These are phyloP conservation scores for Calcarius ornatus DNA, from an alignment of 2,113 vertebrate species.

Conservation along the genomic window DNA sequence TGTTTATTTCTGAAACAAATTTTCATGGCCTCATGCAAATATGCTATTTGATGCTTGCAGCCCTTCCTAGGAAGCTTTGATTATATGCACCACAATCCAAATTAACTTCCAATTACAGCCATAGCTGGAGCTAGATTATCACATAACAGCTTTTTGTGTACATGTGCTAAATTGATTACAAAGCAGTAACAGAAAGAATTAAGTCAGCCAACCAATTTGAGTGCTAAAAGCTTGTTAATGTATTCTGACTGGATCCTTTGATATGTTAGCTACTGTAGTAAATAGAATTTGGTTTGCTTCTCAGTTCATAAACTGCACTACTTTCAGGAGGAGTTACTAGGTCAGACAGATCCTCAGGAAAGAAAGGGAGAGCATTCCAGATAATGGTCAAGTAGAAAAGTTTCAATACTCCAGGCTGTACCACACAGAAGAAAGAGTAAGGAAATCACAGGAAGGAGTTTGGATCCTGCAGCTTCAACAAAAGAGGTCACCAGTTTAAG, in stretches of 20 bases:
- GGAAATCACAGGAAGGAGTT: not conserved
- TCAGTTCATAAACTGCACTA: not conserved
- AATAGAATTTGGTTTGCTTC: not conserved
- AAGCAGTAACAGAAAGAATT: not conserved
- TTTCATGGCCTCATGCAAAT: not conserved
- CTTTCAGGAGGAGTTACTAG: not conserved
- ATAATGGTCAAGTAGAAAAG: not conserved
- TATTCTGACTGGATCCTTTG: not conserved
- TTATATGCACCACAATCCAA: not conserved
- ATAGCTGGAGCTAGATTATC: not conserved
- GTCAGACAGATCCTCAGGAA: not conserved
- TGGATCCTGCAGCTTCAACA: not conserved
- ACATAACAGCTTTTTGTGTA: not conserved
- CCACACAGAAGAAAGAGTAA: not conserved
- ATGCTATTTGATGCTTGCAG: not conserved
- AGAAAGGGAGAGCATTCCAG: not conserved
- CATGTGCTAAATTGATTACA: not conserved
- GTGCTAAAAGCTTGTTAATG: not conserved
- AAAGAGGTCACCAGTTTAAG: not conserved
- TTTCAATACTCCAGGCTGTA: not conserved
- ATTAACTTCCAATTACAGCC: not conserved
- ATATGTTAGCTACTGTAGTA: not conserved
- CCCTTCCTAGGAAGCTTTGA: not conserved
- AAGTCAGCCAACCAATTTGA: not conserved
- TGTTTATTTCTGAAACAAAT: conserved; percentile 29